Percentiles rank a stretch among this genome's conserved stretches.
Conservation (phyloP, 2,797 vertebrate genomes). For the Pelobates cultripes region DNA sequence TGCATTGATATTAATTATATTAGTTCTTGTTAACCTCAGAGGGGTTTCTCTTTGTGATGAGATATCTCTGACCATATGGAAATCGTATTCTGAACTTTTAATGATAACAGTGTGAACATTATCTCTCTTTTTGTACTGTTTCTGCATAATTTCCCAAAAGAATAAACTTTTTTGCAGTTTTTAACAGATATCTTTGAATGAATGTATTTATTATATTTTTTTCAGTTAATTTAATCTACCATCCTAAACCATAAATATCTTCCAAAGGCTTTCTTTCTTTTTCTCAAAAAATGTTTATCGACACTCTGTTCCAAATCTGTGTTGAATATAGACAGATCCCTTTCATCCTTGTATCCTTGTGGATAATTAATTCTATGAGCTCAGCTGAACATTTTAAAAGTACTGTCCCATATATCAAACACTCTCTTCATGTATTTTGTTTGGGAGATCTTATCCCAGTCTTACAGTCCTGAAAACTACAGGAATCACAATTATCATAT, state of each 20-base stretch:
- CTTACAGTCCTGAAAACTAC: no score
- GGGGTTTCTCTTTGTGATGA: neutral
- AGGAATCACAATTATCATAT: no score
- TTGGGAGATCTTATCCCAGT: no score
- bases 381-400: neutral
- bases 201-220: no score
- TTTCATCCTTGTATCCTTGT: no score
- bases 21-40: neutral
- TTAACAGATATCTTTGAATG: neutral
- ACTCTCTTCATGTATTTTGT: neutral
- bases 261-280: neutral
- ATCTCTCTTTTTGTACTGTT: neutral
- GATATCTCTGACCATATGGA: neutral
- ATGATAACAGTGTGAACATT: neutral
- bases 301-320: neutral
- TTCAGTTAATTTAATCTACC: neutral
- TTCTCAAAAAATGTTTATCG: neutral
- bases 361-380: neutral
- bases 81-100: neutral
- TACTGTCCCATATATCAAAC: neutral
- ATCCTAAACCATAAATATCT: neutral
- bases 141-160: neutral
- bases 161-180: neutral
- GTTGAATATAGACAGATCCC: no score
- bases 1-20: neutral